Evolutionary conservation across 2,113 vertebrate genomes (phyloP).

Genomic region (Rana temporaria): DNA sequence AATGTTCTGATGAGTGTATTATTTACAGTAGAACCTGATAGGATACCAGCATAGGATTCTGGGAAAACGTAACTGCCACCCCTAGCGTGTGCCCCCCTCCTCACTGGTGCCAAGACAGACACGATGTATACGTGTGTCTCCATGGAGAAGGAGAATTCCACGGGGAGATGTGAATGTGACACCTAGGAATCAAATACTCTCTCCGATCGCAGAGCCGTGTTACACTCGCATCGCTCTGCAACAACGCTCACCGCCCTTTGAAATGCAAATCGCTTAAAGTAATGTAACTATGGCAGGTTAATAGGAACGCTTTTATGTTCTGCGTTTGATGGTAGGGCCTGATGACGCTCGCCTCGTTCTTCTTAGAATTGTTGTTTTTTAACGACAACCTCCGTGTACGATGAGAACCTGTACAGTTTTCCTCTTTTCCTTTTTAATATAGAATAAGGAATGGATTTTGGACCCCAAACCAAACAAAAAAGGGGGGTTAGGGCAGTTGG

Average conservation of each 20-base stretch:
- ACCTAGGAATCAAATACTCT: constrained; percentile 25
- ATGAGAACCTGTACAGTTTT: no score
- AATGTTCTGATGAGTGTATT: neutral
- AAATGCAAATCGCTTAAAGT: neutral
- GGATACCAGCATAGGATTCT: neutral
- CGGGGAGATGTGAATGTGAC: constrained; percentile 29
- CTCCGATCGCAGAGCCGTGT: constrained; percentile 6
- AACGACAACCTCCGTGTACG: neutral
- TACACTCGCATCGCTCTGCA: neutral
- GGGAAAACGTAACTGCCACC: neutral
- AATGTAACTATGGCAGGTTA: neutral
- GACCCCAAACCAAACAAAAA: no score
- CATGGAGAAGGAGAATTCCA: constrained; percentile 37
- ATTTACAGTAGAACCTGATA: neutral
- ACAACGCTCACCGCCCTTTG: neutral
- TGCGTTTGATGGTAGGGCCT: neutral
- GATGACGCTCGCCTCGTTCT: neutral
- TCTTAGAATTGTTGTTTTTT: neutral
- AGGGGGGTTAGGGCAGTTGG: no score
- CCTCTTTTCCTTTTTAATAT: no score
- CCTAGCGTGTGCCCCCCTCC: neutral
- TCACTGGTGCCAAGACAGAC: neutral
- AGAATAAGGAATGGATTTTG: no score
- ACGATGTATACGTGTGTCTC: neutral
- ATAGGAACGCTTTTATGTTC: neutral